Conservation (phyloP, 37 sponge, comb jelly and placozoan genomes). For the Beroe forskalii region DNA sequence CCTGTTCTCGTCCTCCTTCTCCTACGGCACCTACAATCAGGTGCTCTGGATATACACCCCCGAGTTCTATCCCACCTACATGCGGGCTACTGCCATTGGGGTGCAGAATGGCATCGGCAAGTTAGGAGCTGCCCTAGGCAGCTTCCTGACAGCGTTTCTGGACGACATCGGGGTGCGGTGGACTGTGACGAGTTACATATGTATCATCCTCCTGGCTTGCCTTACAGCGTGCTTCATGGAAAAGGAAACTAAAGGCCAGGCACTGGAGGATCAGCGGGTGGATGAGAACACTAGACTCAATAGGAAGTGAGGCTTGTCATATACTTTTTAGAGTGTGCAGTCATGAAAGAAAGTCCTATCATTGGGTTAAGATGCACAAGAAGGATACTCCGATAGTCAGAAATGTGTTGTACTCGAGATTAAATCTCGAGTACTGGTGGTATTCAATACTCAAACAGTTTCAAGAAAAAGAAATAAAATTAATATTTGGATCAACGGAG, state of each 20-base stretch:
- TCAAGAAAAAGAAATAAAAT: no score
- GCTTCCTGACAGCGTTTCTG: slow-evolving; percentile 45
- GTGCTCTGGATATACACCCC: slow-evolving; percentile 55
- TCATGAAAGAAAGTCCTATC: no score
- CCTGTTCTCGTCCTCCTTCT: background rate
- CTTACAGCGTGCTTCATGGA: slow-evolving; percentile 14
- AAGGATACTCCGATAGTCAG: no score
- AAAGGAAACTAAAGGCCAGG: slow-evolving; percentile 15
- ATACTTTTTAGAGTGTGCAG: no score
- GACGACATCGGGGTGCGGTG: background rate
- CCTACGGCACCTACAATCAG: slow-evolving; percentile 3
- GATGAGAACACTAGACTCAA: background rate
- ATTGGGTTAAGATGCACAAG: no score
- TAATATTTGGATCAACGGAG: no score
- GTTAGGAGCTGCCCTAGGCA: slow-evolving; percentile 42
- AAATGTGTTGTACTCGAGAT: no score
- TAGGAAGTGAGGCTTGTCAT: background rate
- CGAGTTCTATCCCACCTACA: slow-evolving; percentile 64
- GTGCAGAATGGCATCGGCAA: slow-evolving; percentile 60
- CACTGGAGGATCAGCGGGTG: background rate
- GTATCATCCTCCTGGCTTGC: slow-evolving; percentile 7
- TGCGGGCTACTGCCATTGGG: slow-evolving; percentile 45
- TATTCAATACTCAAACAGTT: no score
- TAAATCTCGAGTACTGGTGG: no score
- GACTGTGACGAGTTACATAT: background rate